These are phyloP conservation scores for Butastur rufipennis DNA, from an alignment of 2,113 vertebrate genomes.

Conservation along the genomic window DNA sequence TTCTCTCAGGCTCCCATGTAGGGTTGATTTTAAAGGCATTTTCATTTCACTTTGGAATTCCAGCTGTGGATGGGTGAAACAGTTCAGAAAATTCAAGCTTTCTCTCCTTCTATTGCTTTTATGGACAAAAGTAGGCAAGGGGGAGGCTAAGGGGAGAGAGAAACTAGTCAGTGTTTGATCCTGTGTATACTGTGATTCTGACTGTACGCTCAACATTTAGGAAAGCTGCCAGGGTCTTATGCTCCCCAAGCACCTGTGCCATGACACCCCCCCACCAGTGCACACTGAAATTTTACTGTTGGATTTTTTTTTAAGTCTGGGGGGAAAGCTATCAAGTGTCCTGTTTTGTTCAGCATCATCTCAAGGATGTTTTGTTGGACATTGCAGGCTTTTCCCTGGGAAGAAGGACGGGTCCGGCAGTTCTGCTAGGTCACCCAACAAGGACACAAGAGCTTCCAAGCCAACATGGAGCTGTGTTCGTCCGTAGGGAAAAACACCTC, in stretches of 20 bases:
- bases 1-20: conserved; percentile 74
- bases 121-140: conserved; percentile 63
- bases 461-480: not conserved
- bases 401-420: not conserved
- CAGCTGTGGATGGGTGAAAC: conserved; percentile 72
- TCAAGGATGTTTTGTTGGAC: not conserved
- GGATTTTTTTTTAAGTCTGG: not conserved
- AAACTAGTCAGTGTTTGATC: conserved; percentile 63
- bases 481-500: not conserved
- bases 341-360: conserved; percentile 35
- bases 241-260: conserved; percentile 47
- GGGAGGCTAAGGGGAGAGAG: conserved; percentile 17
- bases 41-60: conserved; percentile 69
- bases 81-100: conserved; percentile 71
- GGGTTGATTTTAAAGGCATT: conserved; percentile 76
- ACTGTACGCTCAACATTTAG: not conserved
- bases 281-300: not conserved
- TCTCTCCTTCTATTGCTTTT: conserved; percentile 62
- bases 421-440: conserved; percentile 42
- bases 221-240: not conserved
- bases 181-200: conserved; percentile 54
- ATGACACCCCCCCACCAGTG: not conserved
- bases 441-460: conserved; percentile 3
- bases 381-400: not conserved
- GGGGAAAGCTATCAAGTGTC: not conserved